Conservation (phyloP, 2,797 vertebrate species). For the Notolabrus celidotus region DNA sequence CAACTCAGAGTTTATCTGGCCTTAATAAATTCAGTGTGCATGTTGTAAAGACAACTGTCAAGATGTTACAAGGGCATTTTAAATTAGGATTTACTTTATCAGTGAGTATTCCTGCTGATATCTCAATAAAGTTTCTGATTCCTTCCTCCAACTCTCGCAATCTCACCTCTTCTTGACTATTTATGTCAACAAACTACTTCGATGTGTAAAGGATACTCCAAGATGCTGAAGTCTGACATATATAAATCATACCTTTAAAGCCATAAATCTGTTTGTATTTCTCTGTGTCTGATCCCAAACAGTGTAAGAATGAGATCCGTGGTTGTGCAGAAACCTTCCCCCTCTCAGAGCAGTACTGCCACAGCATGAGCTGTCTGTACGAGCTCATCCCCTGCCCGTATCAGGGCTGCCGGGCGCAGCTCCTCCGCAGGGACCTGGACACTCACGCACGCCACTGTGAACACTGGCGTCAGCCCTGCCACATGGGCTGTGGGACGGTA, state of each 20-base stretch:
- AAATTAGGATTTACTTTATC: no score
- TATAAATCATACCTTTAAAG: background rate
- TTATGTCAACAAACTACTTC: no score
- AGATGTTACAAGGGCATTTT: no score
- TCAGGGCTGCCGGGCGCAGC: conserved; percentile 83
- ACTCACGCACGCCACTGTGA: conserved; percentile 83
- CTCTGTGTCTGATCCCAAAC: conserved; percentile 20
- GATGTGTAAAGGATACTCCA: no score
- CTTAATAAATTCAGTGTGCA: no score
- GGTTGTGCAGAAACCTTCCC: conserved; percentile 86
- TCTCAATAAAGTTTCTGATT: no score
- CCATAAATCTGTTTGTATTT: background rate
- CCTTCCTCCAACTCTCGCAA: no score
- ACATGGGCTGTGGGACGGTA: conserved; percentile 85
- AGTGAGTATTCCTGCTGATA: no score
- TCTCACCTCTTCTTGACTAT: no score
- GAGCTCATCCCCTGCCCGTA: conserved; percentile 85
- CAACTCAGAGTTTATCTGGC: no score
- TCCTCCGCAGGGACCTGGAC: conserved; percentile 83
- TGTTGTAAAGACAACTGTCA: no score
- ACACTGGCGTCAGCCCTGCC: conserved; percentile 82
- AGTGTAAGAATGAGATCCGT: conserved; percentile 88
- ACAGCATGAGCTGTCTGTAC: conserved; percentile 83
- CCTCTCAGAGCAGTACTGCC: conserved; percentile 84
- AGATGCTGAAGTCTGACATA: no score